A percentile compares a stretch with the other conserved stretches of the same genome.
phyloP scores from a whole-genome alignment of 2,888 invertebrate genomes.

The Plusia festucae region DNA sequence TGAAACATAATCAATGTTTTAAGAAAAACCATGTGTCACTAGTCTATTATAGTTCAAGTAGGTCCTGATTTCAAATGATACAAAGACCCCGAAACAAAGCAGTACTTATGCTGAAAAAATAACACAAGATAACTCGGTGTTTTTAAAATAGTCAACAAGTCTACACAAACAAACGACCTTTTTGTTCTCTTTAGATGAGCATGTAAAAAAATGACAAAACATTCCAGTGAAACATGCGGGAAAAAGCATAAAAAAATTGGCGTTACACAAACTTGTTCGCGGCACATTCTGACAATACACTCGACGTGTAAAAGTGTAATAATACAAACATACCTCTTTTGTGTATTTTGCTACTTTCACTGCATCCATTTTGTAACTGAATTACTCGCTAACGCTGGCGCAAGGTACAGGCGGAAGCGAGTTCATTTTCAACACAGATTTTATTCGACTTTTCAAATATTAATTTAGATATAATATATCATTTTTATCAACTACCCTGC shows the following conservation, averaged over 20 bases:
- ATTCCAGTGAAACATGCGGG: conserved; percentile 14
- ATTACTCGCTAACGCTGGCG: conserved; percentile 45
- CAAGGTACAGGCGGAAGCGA: conserved; percentile 21
- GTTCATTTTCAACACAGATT: too few species aligned
- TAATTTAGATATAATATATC: too few species aligned
- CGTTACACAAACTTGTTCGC: conserved; percentile 40
- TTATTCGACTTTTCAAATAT: too few species aligned
- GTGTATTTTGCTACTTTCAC: conserved; percentile 51
- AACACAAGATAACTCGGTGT: too few species aligned
- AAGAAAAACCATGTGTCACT: too few species aligned
- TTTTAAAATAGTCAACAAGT: not conserved
- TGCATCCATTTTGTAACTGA: conserved; percentile 64
- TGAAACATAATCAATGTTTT: too few species aligned
- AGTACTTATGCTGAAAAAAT: too few species aligned
- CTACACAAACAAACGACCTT: not conserved
- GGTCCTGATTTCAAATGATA: too few species aligned
- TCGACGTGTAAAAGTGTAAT: conserved; percentile 40
- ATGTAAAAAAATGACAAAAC: conserved; percentile 19
- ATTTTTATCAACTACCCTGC: too few species aligned
- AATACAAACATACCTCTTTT: conserved; percentile 49
- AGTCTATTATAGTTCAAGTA: too few species aligned
- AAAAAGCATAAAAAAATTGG: conserved; percentile 38
- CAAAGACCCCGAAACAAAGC: too few species aligned
- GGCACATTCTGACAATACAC: conserved; percentile 47
- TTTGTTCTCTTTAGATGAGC: conserved; percentile 17